A percentile compares a stretch with the other conserved stretches of the same genome.
Evolutionary conservation across 1,140 invertebrate species (phyloP).

Genomic region (Parapsyche elsis): DNA sequence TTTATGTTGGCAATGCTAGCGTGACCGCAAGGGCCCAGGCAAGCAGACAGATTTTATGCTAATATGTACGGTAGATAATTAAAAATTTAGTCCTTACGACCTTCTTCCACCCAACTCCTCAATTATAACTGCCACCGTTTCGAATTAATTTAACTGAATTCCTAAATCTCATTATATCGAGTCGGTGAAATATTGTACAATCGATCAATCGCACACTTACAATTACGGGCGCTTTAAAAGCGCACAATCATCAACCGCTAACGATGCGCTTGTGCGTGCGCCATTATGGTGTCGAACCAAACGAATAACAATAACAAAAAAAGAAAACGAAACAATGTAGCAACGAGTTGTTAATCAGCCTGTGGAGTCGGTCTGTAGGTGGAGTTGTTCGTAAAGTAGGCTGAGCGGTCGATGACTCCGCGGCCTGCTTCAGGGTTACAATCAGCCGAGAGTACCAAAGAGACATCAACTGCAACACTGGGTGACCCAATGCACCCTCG

Average conservation of each 20-base stretch:
- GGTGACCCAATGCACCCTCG: constrained; percentile 19
- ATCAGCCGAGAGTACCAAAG: constrained; percentile 7
- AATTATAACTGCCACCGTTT: too few relatives aligned
- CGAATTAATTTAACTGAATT: too few relatives aligned
- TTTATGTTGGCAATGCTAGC: too few relatives aligned
- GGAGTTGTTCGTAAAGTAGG: constrained; percentile 36
- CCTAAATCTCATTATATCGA: too few relatives aligned
- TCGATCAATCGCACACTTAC: too few relatives aligned
- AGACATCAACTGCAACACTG: background rate
- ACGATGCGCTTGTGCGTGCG: background rate
- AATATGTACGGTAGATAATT: too few relatives aligned
- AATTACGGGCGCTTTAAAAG: background rate
- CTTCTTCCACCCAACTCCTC: too few relatives aligned
- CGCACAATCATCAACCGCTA: background rate
- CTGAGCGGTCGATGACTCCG: constrained; percentile 49
- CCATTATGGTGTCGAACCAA: background rate
- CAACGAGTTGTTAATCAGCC: constrained; percentile 22
- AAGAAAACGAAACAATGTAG: constrained; percentile 5
- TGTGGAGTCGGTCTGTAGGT: constrained; percentile 37
- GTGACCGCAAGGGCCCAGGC: too few relatives aligned
- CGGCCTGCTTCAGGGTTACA: constrained; percentile 50
- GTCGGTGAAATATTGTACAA: too few relatives aligned
- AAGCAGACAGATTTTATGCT: too few relatives aligned
- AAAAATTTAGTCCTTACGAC: too few relatives aligned
- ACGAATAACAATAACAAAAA: background rate